Percentiles rank a stretch among this genome's conserved stretches.
phyloP scores from a whole-genome alignment of 2,797 vertebrate species.

The Xenopus petersii region DNA sequence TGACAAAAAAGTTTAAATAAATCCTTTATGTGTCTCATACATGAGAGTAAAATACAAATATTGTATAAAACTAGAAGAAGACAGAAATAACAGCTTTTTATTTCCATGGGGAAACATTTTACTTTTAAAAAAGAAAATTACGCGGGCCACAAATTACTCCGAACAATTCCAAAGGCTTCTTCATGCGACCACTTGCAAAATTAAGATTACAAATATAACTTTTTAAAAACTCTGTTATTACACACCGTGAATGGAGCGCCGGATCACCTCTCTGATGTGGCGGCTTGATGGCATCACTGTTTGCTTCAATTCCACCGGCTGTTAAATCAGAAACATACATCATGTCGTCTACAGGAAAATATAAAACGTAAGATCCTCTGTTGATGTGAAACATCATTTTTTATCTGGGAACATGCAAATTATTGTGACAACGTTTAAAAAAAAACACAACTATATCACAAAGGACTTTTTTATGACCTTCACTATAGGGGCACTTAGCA shows the following conservation, averaged over 20 bases:
- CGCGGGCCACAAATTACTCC: conserved; percentile 90
- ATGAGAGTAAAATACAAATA: conserved; percentile 66
- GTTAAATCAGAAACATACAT: conserved; percentile 78
- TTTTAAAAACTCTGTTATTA: conserved; percentile 98
- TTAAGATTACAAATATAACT: conserved; percentile 96
- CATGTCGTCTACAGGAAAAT: conserved; percentile 61
- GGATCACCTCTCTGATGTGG: conserved; percentile 97
- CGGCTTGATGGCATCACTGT: conserved; percentile 91
- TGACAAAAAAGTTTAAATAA: too few relatives aligned
- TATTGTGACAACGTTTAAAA: too few relatives aligned
- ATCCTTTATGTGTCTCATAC: not conserved
- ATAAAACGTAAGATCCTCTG: conserved; percentile 64
- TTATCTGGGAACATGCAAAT: too few relatives aligned
- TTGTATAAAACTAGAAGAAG: conserved; percentile 73
- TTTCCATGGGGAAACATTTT: conserved; percentile 87
- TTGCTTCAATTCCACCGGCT: conserved; percentile 82
- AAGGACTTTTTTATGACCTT: too few relatives aligned
- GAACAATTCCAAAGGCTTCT: conserved; percentile 95
- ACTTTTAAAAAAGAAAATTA: conserved; percentile 93
- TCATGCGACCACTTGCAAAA: conserved; percentile 98
- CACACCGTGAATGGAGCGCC: conserved; percentile 75
- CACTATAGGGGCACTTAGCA: too few relatives aligned
- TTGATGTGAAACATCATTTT: conserved; percentile 38
- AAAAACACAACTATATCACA: too few relatives aligned
- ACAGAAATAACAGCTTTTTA: conserved; percentile 84